A percentile compares a stretch with the other conserved stretches of the same genome.
These are phyloP conservation scores for Mus spretus DNA, from an alignment of 2,797 vertebrate species.

Conservation along the genomic window DNA sequence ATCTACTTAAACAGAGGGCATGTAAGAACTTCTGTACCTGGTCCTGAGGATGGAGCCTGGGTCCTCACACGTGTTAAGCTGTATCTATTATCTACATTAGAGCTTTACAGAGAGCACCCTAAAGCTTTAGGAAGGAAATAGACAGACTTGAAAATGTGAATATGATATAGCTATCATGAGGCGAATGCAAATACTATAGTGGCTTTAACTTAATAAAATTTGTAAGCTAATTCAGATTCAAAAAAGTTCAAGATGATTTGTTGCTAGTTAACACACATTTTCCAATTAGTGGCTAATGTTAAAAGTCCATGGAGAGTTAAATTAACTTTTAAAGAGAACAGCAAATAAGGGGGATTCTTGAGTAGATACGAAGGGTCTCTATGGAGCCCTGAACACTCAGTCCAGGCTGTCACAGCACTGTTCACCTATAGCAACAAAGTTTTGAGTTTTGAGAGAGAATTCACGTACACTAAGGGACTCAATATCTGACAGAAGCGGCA, in stretches of 20 bases:
- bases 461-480: background rate
- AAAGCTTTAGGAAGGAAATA: background rate
- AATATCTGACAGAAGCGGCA: background rate
- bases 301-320: background rate
- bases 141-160: background rate
- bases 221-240: background rate
- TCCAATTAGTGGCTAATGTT: background rate
- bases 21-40: background rate
- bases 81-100: rapidly evolving
- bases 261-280: background rate
- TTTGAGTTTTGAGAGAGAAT: too few relatives aligned
- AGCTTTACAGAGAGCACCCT: background rate
- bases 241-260: background rate
- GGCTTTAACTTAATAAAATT: background rate
- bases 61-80: background rate
- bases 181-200: background rate
- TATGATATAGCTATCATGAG: background rate
- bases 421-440: too few relatives aligned
- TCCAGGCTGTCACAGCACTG: background rate
- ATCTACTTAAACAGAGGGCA: background rate
- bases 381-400: background rate
- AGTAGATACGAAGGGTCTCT: background rate
- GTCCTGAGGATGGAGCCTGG: background rate
- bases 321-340: background rate
- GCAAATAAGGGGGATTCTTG: background rate